Percentiles rank a stretch among this genome's conserved stretches.
Conservation (phyloP, 2,888 invertebrate genomes). For the Busseola fusca region DNA sequence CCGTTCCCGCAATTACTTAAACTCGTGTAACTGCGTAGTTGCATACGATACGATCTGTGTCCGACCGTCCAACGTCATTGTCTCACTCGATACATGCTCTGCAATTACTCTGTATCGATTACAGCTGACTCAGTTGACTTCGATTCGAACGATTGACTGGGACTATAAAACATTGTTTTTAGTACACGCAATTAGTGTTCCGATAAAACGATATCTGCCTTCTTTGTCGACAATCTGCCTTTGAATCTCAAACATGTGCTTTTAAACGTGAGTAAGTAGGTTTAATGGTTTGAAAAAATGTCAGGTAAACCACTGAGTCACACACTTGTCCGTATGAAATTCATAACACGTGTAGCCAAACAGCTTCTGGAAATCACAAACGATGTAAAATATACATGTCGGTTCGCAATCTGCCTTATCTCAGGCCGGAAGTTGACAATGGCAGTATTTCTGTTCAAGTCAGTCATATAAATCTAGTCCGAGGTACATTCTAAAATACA, state of each 20-base stretch:
- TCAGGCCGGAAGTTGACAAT: conserved; percentile 75
- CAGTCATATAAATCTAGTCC: conserved; percentile 53
- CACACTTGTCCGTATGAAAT: conserved; percentile 69
- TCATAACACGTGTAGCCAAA: conserved; percentile 77
- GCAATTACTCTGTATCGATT: conserved; percentile 87
- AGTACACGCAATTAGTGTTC: conserved; percentile 82
- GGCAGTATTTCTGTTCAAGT: conserved; percentile 57
- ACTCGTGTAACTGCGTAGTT: conserved; percentile 85
- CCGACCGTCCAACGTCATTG: conserved; percentile 80
- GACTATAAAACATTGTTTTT: conserved; percentile 84
- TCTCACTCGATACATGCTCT: conserved; percentile 84
- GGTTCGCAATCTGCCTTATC: conserved; percentile 76
- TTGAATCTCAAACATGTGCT: conserved; percentile 69
- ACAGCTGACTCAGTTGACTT: conserved; percentile 82
- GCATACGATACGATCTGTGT: conserved; percentile 84
- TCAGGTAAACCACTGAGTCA: conserved; percentile 71
- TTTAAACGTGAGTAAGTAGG: conserved; percentile 66
- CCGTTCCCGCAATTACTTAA: conserved; percentile 89
- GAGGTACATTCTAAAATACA: conserved; percentile 53
- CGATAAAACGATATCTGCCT: conserved; percentile 75
- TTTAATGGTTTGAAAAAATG: conserved; percentile 64
- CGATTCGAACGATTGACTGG: conserved; percentile 82
- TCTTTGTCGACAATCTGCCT: conserved; percentile 68
- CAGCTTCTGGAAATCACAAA: conserved; percentile 81
- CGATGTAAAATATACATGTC: conserved; percentile 74